Conservation (phyloP, 2,797 vertebrate genomes). For the Carapus acus region DNA sequence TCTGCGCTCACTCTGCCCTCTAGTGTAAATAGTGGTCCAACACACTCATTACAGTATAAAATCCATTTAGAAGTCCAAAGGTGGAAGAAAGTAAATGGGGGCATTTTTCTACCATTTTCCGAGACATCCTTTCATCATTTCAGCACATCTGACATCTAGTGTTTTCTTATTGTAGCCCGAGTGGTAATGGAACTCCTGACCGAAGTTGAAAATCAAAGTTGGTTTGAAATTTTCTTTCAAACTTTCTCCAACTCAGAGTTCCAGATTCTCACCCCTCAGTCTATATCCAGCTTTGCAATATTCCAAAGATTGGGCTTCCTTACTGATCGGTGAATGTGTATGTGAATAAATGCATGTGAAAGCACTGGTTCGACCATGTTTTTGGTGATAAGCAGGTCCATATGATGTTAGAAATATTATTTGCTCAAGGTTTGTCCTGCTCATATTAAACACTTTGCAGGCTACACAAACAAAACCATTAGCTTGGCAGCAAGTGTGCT, state of each 20-base stretch:
- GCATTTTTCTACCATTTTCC: conserved; percentile 73
- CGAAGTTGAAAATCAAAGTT: conserved; percentile 58
- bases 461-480: conserved; percentile 36
- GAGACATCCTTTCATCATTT: conserved; percentile 75
- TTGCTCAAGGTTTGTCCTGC: conserved; percentile 45
- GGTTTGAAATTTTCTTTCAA: conserved; percentile 45
- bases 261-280: too few species aligned
- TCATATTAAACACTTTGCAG: conserved; percentile 29
- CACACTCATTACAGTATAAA: conserved; percentile 51
- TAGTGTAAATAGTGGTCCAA: conserved; percentile 52
- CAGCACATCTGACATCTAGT: conserved; percentile 55
- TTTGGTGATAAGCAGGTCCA: conserved; percentile 26
- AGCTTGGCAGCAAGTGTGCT: conserved; percentile 2
- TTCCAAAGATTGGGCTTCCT: too few species aligned
- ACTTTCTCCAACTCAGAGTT: conserved; percentile 34
- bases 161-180: conserved; percentile 63
- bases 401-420: conserved; percentile 28
- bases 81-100: conserved; percentile 71
- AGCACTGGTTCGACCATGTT: conserved; percentile 4
- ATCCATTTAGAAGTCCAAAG: conserved; percentile 57
- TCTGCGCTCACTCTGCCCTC: conserved; percentile 69
- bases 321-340: too few species aligned
- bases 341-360: neutral
- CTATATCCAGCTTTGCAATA: too few species aligned
- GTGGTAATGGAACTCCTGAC: conserved; percentile 70